Percentiles rank a stretch among this genome's conserved stretches.
phyloP scores from a whole-genome alignment of 1,140 invertebrate species.

The Eubasilissa regina region DNA sequence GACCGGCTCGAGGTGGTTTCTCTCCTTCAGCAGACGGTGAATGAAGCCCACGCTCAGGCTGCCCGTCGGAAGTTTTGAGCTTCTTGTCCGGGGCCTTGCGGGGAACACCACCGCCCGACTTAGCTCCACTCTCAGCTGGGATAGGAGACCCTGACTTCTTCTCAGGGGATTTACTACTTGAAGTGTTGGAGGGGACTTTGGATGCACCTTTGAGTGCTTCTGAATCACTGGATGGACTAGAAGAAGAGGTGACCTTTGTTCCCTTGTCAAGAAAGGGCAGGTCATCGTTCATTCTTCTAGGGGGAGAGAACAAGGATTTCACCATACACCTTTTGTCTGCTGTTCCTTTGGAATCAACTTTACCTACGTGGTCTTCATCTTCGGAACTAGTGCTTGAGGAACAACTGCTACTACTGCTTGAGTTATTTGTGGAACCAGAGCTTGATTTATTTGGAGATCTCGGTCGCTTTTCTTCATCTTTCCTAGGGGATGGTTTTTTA shows the following conservation, averaged over 20 bases:
- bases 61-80: conserved; percentile 89
- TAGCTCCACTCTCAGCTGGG: conserved; percentile 58
- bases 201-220: conserved; percentile 68
- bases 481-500: conserved; percentile 67
- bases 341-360: conserved; percentile 63
- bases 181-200: conserved; percentile 64
- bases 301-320: conserved; percentile 69
- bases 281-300: conserved; percentile 70
- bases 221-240: conserved; percentile 72
- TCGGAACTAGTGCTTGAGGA: conserved; percentile 72
- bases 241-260: conserved; percentile 71
- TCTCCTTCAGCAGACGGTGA: conserved; percentile 82
- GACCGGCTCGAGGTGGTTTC: conserved; percentile 77
- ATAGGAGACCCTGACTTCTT: conserved; percentile 66
- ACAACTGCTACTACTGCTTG: conserved; percentile 68
- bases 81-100: conserved; percentile 85
- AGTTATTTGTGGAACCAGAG: conserved; percentile 70
- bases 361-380: conserved; percentile 68
- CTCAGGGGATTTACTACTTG: conserved; percentile 65
- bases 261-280: conserved; percentile 78
- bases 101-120: conserved; percentile 70
- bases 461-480: conserved; percentile 66
- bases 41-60: conserved; percentile 82
- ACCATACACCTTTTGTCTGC: conserved; percentile 65
- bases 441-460: conserved; percentile 64